Base-by-base conservation (phyloP, 2,888 invertebrate species). In the Pyrocoelia pectoralis region DNA sequence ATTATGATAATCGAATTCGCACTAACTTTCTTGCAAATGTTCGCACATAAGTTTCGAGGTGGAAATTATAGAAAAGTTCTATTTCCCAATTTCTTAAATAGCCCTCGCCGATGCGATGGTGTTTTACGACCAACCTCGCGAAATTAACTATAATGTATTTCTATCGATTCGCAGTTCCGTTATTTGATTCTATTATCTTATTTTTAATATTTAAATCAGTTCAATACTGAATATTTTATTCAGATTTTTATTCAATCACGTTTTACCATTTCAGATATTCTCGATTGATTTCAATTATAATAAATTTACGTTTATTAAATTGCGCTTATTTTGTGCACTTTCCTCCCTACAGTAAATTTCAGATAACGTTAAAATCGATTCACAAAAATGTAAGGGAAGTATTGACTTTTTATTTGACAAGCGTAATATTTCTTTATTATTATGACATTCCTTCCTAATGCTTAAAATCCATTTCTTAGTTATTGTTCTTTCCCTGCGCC, bases 1-100 rank as follows among this genome's bases (percentile, higher is more conserved):
- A 54, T 50, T 60, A 54, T 60, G 43, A 59, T 48, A 58, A 33
- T 33, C 33, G 33, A n/a, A 33, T 33, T 33, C 33, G 33, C 33
- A n/a, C 33, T 33, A 33, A n/a, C 33, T 33, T 33, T 33, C 9
- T 33, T 33, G 33, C 8, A 33, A 33, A 33, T n/a, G 33, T 33
- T 8, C 9, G 24, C 24, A 8, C 24, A 24, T n/a, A n/a, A 24
- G 4, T 24, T 24, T 24, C n/a, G 33, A 33, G n/a, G 33, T n/a
- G 33, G 33, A 33, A 33, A 33, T 33, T 33, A 33, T 33, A 6
- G 33, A 33, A 33, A 33, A 6, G 10, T 6, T 33, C 33, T n/a
- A 33, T 33, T 33, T 33, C 8, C n/a, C n/a, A 33, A n/a, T 8
- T 33, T 33, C 33, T n/a, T 33, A 24, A 8, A 5, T 24, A 24